Evolutionary conservation across 2,797 vertebrate genomes (phyloP).

Genomic region (Alauda arvensis): DNA sequence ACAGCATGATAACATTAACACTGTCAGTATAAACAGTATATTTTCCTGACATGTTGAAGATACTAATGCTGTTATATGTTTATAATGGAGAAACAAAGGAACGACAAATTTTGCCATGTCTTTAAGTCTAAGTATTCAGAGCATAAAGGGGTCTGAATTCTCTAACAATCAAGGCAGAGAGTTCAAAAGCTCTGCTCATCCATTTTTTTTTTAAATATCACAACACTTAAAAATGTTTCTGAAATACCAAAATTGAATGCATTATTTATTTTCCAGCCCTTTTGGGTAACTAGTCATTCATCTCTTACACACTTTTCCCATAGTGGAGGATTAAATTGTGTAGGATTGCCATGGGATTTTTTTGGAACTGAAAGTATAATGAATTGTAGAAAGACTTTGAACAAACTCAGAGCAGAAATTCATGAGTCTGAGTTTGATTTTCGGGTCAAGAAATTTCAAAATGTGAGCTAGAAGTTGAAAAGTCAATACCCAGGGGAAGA

Average conservation of each 20-base stretch:
- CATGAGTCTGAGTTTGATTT: neutral
- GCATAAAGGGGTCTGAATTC: neutral
- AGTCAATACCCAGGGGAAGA: neutral
- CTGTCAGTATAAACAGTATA: neutral
- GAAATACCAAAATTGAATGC: neutral
- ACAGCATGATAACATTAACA: neutral
- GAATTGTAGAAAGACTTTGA: neutral
- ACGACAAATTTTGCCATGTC: neutral
- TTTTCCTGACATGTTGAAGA: neutral
- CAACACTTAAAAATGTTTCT: neutral
- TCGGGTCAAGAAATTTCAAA: neutral
- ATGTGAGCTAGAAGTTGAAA: neutral
- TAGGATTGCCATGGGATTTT: neutral
- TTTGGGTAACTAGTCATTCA: neutral
- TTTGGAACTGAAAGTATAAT: neutral
- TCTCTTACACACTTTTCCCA: neutral
- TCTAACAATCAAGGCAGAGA: neutral
- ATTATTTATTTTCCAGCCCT: neutral
- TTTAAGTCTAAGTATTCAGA: neutral
- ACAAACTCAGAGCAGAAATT: neutral
- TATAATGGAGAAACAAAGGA: neutral
- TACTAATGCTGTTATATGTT: neutral
- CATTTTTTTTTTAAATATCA: neutral
- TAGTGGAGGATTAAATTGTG: neutral
- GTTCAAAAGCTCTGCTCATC: neutral